Conservation (phyloP, 2,113 vertebrate genomes). For the Cavia aperea region DNA sequence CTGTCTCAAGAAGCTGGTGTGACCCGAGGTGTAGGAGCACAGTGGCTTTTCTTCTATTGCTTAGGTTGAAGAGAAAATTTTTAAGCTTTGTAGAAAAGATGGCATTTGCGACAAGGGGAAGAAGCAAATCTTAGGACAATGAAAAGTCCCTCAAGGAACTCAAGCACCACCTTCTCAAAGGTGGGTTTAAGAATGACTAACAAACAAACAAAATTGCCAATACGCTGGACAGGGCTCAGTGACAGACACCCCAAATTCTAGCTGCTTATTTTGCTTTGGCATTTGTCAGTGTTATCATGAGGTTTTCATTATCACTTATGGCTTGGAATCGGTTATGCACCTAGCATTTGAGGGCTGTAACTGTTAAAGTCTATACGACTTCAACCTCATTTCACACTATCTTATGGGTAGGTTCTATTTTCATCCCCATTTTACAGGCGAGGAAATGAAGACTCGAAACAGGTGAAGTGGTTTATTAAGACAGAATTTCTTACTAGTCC, state of each 20-base stretch:
- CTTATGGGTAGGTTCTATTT: neutral
- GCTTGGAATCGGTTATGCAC: neutral
- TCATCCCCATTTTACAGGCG: constrained; percentile 13
- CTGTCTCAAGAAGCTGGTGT: neutral
- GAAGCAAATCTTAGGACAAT: neutral
- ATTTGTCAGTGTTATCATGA: neutral
- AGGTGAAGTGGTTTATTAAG: neutral
- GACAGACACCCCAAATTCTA: neutral
- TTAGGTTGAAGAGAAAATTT: neutral
- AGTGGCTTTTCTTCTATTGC: neutral
- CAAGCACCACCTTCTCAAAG: constrained; percentile 28
- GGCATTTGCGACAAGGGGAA: constrained; percentile 20
- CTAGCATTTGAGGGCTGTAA: neutral
- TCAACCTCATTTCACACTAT: neutral
- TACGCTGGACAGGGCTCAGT: neutral
- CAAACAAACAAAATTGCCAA: neutral
- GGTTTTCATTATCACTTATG: neutral
- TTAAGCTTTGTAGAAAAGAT: neutral
- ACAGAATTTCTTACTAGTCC: neutral
- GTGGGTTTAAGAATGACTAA: neutral
- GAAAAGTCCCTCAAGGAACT: neutral
- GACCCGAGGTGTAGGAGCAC: neutral
- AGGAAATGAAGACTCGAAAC: constrained; percentile 5
- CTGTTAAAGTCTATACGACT: neutral
- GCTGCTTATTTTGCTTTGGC: neutral